A percentile compares a stretch with the other conserved stretches of the same genome.
Conservation (phyloP, 1,140 invertebrate genomes). For the Lepidurus apus region DNA sequence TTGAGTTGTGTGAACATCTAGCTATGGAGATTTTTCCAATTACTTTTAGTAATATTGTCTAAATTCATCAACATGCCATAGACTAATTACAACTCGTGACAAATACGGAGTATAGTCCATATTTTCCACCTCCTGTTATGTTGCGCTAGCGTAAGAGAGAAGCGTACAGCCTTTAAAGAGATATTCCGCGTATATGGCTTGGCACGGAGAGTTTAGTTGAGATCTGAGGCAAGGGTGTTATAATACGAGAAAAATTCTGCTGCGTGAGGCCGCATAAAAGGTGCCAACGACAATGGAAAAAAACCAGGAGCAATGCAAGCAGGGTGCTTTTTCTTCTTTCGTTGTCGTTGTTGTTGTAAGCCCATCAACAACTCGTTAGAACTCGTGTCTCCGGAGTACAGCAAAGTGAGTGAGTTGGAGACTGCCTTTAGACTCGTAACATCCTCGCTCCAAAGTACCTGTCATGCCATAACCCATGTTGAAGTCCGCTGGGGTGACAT, state of each 20-base stretch:
- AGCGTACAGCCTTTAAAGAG: not conserved
- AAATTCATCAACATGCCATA: not conserved
- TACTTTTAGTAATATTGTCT: slow-evolving; percentile 1
- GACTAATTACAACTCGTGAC: not conserved
- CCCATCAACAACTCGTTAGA: slow-evolving; percentile 20
- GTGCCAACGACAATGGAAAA: not conserved
- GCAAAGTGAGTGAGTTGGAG: slow-evolving; percentile 81
- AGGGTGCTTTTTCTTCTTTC: not conserved
- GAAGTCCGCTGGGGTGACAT: slow-evolving; percentile 72
- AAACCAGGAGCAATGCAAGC: not conserved
- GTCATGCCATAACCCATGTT: slow-evolving; percentile 84
- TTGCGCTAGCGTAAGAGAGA: not conserved
- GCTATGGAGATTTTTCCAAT: not conserved
- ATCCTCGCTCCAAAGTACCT: slow-evolving; percentile 71
- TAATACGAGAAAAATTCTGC: not conserved
- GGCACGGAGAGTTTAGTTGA: slow-evolving; percentile 1
- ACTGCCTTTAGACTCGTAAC: slow-evolving; percentile 53
- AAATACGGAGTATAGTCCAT: not conserved
- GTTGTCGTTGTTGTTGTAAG: slow-evolving; percentile 1
- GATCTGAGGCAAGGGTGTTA: not conserved
- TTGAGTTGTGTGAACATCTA: not conserved
- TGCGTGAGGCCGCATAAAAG: not conserved
- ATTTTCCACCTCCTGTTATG: not conserved
- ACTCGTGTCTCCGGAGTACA: slow-evolving; percentile 63
- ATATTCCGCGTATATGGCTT: not conserved